Evolutionary conservation across 2,888 invertebrate species (phyloP).

Genomic region (Acrobeloides nanus): DNA sequence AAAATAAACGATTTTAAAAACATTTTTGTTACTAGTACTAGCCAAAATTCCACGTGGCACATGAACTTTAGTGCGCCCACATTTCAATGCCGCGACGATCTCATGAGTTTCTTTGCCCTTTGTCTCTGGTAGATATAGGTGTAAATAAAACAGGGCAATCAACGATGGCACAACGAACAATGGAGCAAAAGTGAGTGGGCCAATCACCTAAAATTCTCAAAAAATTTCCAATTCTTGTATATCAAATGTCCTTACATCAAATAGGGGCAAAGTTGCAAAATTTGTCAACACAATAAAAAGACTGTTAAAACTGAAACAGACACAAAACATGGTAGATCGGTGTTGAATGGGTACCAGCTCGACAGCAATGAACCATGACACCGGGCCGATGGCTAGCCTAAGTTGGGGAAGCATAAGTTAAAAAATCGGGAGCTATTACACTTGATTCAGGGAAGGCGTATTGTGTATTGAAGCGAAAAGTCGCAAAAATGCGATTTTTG

Average conservation of each 20-base stretch:
- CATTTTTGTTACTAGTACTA: no score
- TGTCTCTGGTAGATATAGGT: slow-evolving; percentile 22
- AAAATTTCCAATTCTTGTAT: no score
- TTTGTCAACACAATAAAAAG: slow-evolving; percentile 39
- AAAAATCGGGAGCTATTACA: no score
- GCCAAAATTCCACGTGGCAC: no score
- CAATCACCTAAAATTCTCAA: slow-evolving; percentile 22
- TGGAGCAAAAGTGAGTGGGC: slow-evolving; percentile 35
- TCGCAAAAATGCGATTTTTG: no score
- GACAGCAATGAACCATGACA: slow-evolving; percentile 42
- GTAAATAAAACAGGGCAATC: slow-evolving; percentile 25
- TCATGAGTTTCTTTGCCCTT: slow-evolving; percentile 20
- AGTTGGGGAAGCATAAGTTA: no score
- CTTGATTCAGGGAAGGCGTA: no score
- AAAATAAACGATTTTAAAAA: no score
- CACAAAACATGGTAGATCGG: slow-evolving; percentile 39
- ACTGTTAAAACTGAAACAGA: slow-evolving; percentile 38
- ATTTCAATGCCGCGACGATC: slow-evolving; percentile 14
- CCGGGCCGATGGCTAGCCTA: slow-evolving; percentile 42
- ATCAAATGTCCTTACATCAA: no score
- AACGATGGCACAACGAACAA: slow-evolving; percentile 38
- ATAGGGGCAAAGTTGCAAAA: no score
- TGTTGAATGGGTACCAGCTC: slow-evolving; percentile 36
- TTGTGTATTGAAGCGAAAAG: no score
- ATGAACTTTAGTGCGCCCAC: no score